Conservation (phyloP, 2,113 vertebrate genomes). For the Alethe castanea region DNA sequence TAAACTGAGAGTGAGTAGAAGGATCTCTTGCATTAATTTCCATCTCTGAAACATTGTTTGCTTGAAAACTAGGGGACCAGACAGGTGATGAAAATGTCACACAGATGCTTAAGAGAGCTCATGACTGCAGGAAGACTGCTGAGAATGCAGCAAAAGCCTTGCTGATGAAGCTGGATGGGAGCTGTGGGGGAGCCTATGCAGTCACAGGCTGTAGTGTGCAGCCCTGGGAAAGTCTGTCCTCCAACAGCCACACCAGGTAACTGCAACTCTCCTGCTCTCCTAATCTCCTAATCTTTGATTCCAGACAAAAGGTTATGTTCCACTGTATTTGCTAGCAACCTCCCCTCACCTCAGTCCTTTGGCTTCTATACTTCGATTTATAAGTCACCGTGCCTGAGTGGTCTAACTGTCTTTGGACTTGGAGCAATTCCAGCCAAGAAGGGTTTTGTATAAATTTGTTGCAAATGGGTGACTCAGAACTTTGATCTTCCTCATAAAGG, state of each 20-base stretch:
- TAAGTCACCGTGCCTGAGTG: neutral
- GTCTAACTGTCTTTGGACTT: neutral
- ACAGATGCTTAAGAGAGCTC: constrained; percentile 84
- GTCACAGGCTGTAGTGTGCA: constrained; percentile 78
- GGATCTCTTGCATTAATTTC: neutral
- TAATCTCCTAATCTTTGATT: neutral
- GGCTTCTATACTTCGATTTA: neutral
- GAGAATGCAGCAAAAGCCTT: constrained; percentile 86
- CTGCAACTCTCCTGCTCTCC: neutral
- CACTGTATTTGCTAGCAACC: neutral
- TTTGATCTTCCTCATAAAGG: constrained; percentile 1
- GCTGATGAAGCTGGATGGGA: constrained; percentile 83
- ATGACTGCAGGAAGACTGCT: constrained; percentile 85
- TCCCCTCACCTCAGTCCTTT: neutral
- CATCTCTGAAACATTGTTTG: constrained; percentile 36
- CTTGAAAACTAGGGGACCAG: constrained; percentile 76
- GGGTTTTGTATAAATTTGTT: neutral
- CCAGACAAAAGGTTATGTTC: neutral
- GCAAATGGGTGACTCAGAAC: neutral
- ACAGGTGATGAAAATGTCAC: constrained; percentile 81
- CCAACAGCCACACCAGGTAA: constrained; percentile 90
- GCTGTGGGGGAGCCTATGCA: constrained; percentile 81
- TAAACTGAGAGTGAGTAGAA: neutral
- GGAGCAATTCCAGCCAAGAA: neutral
- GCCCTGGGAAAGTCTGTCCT: constrained; percentile 88